A percentile compares a stretch with the other conserved stretches of the same genome.
Evolutionary conservation across 2,888 invertebrate species (phyloP).

Genomic region (Dendrolimus pini): DNA sequence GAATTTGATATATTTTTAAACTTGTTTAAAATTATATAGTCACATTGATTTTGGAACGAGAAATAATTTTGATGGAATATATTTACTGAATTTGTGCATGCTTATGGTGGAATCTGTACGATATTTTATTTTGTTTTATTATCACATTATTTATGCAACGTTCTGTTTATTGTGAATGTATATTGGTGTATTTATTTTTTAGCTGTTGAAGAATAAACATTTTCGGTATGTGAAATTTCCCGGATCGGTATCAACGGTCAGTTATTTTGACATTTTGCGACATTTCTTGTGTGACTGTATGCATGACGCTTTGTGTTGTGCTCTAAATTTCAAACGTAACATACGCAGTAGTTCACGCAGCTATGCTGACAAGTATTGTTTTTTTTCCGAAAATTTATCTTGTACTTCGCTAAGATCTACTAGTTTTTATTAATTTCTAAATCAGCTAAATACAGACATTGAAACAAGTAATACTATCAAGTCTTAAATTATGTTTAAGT

Average conservation of each 20-base stretch:
- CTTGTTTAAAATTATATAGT: too few species aligned
- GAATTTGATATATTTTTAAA: too few species aligned
- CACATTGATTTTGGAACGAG: too few species aligned
- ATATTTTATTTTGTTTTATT: constrained; percentile 13
- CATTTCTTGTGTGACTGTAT: constrained; percentile 52
- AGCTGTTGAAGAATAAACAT: constrained; percentile 75
- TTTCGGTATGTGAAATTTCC: constrained; percentile 77
- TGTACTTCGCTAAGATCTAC: too few species aligned
- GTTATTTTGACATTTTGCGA: constrained; percentile 53
- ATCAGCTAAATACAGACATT: too few species aligned
- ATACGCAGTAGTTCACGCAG: constrained; percentile 1
- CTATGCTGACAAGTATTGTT: background rate
- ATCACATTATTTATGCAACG: constrained; percentile 17
- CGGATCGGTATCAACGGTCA: constrained; percentile 71
- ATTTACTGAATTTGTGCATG: constrained; percentile 3
- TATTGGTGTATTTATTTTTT: constrained; percentile 74
- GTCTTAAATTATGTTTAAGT: too few species aligned
- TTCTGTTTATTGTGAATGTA: constrained; percentile 57
- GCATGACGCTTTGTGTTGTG: constrained; percentile 55
- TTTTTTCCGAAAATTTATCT: too few species aligned
- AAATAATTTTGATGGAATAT: background rate
- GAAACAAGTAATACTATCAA: too few species aligned
- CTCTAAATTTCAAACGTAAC: constrained; percentile 12
- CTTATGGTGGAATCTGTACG: constrained; percentile 8
- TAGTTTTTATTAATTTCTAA: too few species aligned